These are phyloP conservation scores for Pterocles burchelli DNA, from an alignment of 2,113 vertebrate genomes.

Conservation along the genomic window DNA sequence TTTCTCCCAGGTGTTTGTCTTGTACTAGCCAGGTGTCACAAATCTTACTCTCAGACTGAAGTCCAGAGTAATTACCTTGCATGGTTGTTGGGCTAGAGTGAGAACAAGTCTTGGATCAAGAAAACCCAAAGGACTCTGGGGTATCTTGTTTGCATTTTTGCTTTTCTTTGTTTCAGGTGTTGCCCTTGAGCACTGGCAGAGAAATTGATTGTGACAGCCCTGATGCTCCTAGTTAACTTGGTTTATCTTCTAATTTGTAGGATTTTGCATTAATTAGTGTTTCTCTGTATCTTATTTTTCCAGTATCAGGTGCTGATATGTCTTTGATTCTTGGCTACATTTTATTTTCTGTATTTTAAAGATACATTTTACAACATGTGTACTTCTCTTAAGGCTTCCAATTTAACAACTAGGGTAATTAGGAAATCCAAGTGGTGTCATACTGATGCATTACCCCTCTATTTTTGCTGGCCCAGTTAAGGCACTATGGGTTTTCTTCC, in stretches of 20 bases:
- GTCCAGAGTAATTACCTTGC: background rate
- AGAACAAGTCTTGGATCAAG: background rate
- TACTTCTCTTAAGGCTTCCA: background rate
- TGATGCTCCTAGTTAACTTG: background rate
- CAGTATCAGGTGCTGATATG: background rate
- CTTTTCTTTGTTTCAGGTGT: background rate
- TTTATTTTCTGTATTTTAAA: background rate
- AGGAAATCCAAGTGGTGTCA: background rate
- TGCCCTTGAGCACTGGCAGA: background rate
- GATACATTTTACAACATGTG: background rate
- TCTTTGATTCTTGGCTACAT: background rate
- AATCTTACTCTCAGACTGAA: background rate
- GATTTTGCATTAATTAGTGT: background rate
- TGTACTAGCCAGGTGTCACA: background rate
- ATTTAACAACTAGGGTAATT: background rate
- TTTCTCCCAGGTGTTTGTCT: background rate
- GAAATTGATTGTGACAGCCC: background rate
- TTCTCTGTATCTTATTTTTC: background rate
- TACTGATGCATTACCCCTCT: background rate
- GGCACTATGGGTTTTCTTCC: background rate
- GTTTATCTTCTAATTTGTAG: background rate
- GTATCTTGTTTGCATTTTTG: background rate
- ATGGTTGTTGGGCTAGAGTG: background rate
- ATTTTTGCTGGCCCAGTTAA: background rate
- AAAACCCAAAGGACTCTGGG: background rate